Base-by-base conservation (phyloP, 2,113 vertebrate genomes). In the Eurypyga helias region DNA sequence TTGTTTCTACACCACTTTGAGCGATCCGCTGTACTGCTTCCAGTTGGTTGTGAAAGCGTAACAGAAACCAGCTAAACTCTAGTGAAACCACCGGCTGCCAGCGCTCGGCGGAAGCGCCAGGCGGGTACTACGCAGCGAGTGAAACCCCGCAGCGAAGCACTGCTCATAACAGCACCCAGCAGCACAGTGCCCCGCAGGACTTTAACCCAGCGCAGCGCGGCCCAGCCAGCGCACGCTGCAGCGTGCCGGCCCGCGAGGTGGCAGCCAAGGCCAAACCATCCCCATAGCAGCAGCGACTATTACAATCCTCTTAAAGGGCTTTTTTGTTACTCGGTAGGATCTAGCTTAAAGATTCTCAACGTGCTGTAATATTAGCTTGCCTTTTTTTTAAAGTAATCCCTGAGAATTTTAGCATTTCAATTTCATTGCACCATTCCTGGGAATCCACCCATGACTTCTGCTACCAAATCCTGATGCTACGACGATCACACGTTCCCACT, bases 191-290 rank as follows among this genome's bases (percentile, higher is more conserved):
- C 29, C 7, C 0, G 1, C 8, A 7, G 3, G 28, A 21, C 28
- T 60, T 64, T 18, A 55, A 67, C 2, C 0, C 29, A 51, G 34
- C 2, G 7, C 43, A 16, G 17, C 0, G 1, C 0, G 1, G 29
- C 2, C 5, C 4, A 72, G 66, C 58, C 13, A 18, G 4, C 7
- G 0, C 36, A 2, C 17, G 72, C 77, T 67, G 13, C 6, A 57
- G 23, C n/a, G 18, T 2, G 1, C 23, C 9, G 41, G 24, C 25
- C 86, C 98, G 78, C 96, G 34, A 95, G 98, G 88, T 96, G 97
- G 95, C 95, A 91, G 90, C 13, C 90, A 62, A 93, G 60, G 52
- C 54, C 71, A 62, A 82, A 33, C 9, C 28, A 5, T 23, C 5
- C 76, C 51, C 49, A 13, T 0, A 28, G 62, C 58, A 26, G 55